Base-by-base conservation (phyloP, 2,113 vertebrate genomes). In the Entelurus aequoreus region DNA sequence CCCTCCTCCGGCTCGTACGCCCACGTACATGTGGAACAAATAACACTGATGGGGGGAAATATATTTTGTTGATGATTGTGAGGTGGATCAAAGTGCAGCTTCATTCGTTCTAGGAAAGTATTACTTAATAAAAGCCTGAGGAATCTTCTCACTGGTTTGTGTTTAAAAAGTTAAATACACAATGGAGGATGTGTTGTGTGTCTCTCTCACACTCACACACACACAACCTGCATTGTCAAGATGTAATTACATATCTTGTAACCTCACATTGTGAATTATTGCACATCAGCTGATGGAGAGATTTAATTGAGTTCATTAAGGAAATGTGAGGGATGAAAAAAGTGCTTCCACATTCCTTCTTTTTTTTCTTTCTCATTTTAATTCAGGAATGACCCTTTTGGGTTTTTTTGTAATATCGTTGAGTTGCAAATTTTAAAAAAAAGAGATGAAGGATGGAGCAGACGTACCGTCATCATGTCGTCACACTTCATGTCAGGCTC, bases 21-120 rank as follows among this genome's bases (percentile, higher is more conserved):
- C 97, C 70, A 98, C 97, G 1, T 99, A 98, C 96, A 99, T 98
- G 86, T 99, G 97, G 91, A 99, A 99, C 52, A 99, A 66, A 77
- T 98, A 99, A 78, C 97, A 99, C 97, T 99, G 58, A 7, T 5
- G 16, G 40, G 28, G 60, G 47, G 66, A 48, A 47, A 13, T n/a
- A 53, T 8, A 53, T 53, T 4, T 16, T 56, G 9, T 44, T 15
- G 38, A 55, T n/a, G 8, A 38, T 44, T 44, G 9, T 42, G 6
- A 56, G 54, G 4, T 35, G n/a, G 14, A 16, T 54, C 13, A 38
- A 8, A 38, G 6, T 38, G 35, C 4, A 28, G 36, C 2, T 56
- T 56, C 5, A 14, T 36, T 42, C 12, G 38, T 56, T 19, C 11
- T 16, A 35, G 51, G 38, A 28, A 28, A 28, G 28, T 28, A 28